These are phyloP conservation scores for Planococcus citri DNA, from an alignment of 1,140 invertebrate genomes.

Conservation along the genomic window DNA sequence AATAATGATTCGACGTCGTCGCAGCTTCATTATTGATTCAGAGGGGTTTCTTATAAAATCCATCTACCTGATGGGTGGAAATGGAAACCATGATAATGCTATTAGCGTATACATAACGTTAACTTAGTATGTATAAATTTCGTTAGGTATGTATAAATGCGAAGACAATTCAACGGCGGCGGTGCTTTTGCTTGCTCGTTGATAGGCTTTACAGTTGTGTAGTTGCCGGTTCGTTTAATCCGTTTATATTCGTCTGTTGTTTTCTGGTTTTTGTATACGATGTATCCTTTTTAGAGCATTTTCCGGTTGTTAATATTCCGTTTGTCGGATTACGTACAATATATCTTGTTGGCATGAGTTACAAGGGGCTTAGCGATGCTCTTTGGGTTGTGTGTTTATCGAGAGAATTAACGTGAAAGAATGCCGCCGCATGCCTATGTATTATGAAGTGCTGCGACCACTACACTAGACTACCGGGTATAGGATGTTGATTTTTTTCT, in stretches of 20 bases:
- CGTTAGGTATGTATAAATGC: neutral
- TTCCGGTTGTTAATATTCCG: neutral
- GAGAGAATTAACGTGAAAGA: no score
- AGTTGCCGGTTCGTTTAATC: neutral
- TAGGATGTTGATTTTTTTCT: no score
- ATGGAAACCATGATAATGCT: neutral
- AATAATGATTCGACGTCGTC: neutral
- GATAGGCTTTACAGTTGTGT: neutral
- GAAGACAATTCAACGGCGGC: neutral
- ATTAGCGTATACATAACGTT: neutral
- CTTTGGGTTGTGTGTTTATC: no score
- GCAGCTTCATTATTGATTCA: neutral
- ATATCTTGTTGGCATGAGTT: no score
- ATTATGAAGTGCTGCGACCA: no score
- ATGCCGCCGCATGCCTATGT: no score
- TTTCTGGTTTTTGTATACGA: neutral
- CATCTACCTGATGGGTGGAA: neutral
- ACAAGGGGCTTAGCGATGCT: no score
- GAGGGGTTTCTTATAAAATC: neutral
- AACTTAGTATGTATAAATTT: neutral
- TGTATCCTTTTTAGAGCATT: conserved; percentile 2
- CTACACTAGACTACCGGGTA: no score
- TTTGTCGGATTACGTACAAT: neutral
- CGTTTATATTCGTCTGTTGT: conserved; percentile 3
- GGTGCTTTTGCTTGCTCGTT: neutral